phyloP scores from a whole-genome alignment of 2,797 vertebrate genomes.

The Macrochelys suwanniensis region DNA sequence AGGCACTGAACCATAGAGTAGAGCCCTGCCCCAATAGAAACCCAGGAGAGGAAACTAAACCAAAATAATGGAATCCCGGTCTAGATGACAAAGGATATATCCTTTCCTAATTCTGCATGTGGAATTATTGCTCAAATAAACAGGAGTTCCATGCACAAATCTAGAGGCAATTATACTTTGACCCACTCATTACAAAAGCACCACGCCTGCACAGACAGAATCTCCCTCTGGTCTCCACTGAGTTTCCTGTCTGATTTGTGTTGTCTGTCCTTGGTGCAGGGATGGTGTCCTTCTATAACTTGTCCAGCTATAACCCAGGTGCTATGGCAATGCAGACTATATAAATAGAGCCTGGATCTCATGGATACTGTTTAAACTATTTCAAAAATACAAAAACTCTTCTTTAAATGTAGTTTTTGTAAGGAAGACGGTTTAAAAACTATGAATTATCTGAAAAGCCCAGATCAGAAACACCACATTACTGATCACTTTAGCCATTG shows the following conservation, averaged over 20 bases:
- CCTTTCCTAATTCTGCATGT: not conserved
- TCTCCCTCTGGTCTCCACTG: not conserved
- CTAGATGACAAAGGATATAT: not conserved
- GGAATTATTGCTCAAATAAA: not conserved
- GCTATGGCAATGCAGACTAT: not conserved
- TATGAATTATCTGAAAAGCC: not conserved
- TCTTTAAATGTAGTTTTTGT: not conserved
- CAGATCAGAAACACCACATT: not conserved
- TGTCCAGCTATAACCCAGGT: not conserved
- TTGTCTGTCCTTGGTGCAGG: not conserved
- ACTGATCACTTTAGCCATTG: rapidly evolving
- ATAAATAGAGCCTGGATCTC: not conserved
- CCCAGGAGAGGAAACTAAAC: not conserved
- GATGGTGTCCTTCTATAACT: not conserved
- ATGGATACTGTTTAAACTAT: not conserved
- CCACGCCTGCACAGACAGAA: not conserved
- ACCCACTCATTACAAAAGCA: not conserved
- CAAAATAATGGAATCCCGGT: not conserved
- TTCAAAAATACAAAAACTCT: not conserved
- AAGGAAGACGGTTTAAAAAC: not conserved
- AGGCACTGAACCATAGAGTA: not conserved
- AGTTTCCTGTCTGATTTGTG: not conserved
- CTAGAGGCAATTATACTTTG: not conserved
- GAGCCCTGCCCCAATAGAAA: not conserved
- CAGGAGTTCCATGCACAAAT: not conserved